Percentiles rank a stretch among this genome's conserved stretches.
phyloP scores from a whole-genome alignment of 2,888 invertebrate species.

The Macaria liturata region DNA sequence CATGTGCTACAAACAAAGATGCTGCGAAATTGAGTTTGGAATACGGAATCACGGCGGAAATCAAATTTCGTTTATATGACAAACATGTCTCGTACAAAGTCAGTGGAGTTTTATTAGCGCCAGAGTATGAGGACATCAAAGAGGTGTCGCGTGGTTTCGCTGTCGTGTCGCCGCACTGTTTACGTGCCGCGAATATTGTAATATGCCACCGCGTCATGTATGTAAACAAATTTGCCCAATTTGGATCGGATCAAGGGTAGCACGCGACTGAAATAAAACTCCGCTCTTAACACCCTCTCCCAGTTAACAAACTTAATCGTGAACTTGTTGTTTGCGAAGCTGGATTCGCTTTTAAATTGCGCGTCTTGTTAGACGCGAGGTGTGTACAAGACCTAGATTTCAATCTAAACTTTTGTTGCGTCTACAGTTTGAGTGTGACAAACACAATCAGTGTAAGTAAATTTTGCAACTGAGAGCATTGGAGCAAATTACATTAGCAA shows the following conservation, averaged over 20 bases:
- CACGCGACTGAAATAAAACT: slow-evolving; percentile 64
- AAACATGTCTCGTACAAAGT: slow-evolving; percentile 63
- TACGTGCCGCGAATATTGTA: slow-evolving; percentile 74
- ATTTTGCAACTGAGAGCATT: too few relatives aligned
- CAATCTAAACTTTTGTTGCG: slow-evolving; percentile 19
- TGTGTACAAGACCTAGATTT: slow-evolving; percentile 24
- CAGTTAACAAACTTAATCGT: slow-evolving; percentile 37
- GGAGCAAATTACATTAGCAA: too few relatives aligned
- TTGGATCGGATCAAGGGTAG: slow-evolving; percentile 73
- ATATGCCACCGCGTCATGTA: slow-evolving; percentile 58
- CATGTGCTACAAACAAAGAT: slow-evolving; percentile 57
- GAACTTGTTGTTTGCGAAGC: slow-evolving; percentile 34
- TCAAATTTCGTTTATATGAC: slow-evolving; percentile 68
- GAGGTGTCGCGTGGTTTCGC: slow-evolving; percentile 56
- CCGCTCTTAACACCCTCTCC: slow-evolving; percentile 30
- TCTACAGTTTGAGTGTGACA: slow-evolving; percentile 1
- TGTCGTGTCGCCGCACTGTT: slow-evolving; percentile 48
- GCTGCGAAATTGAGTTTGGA: slow-evolving; percentile 57
- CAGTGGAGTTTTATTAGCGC: slow-evolving; percentile 68
- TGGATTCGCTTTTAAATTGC: slow-evolving; percentile 25
- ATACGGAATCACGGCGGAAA: slow-evolving; percentile 57
- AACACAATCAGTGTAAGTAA: background rate
- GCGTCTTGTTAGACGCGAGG: slow-evolving; percentile 15
- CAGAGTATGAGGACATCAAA: slow-evolving; percentile 66
- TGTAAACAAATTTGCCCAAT: slow-evolving; percentile 78